Percentiles rank a stretch among this genome's conserved stretches.
These are phyloP conservation scores for Sycophila texana DNA, from an alignment of 2,888 invertebrate genomes.

Conservation along the genomic window DNA sequence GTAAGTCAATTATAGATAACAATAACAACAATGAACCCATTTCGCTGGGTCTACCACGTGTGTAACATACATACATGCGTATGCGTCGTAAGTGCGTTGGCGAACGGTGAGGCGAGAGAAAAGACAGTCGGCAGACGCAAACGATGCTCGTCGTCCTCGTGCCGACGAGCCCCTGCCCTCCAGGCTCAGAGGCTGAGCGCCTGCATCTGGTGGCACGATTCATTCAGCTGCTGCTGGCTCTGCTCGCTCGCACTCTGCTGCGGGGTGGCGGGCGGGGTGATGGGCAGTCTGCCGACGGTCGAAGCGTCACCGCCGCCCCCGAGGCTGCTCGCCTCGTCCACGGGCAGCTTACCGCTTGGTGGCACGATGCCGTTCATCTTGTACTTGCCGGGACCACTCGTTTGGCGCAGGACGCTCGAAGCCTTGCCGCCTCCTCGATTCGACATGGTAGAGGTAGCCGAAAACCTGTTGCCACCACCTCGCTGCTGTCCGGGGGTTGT, in stretches of 20 bases:
- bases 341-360: conserved; percentile 60
- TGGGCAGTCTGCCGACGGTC: conserved; percentile 65
- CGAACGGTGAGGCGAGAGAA: conserved; percentile 8
- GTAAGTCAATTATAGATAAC: conserved; percentile 33
- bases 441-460: conserved; percentile 56
- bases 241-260: conserved; percentile 62
- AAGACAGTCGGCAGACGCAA: conserved; percentile 7
- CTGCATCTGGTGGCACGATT: conserved; percentile 74
- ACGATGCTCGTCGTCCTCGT: neutral
- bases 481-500: conserved; percentile 59
- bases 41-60: neutral
- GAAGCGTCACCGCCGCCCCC: conserved; percentile 71
- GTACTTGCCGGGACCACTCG: conserved; percentile 59
- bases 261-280: conserved; percentile 72
- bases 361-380: conserved; percentile 71
- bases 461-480: conserved; percentile 63
- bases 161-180: neutral
- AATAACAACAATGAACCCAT: conserved; percentile 26
- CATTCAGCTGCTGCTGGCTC: conserved; percentile 67
- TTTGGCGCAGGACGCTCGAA: conserved; percentile 54
- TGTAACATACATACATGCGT: conserved; percentile 2
- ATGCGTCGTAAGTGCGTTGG: neutral
- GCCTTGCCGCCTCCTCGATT: conserved; percentile 51
- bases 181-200: conserved; percentile 67
- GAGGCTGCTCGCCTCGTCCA: conserved; percentile 62